Conservation (phyloP, 2,888 invertebrate species). For the Pherbina coryleti region DNA sequence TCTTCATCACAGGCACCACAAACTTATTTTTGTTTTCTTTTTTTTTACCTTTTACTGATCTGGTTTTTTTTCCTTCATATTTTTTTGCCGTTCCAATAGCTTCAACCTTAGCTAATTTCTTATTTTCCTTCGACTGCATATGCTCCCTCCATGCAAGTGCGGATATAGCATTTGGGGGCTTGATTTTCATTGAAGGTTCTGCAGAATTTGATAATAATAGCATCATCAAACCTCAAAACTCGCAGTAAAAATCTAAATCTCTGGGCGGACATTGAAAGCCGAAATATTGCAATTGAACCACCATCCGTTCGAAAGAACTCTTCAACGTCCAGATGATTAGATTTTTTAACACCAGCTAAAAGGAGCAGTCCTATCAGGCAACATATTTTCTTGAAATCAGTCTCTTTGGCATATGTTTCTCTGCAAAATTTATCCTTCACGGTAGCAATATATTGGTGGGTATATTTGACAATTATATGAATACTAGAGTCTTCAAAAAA, state of each 20-base stretch:
- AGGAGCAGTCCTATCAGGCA: constrained; percentile 40
- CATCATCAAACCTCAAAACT: constrained; percentile 26
- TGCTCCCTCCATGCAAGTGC: too few relatives aligned
- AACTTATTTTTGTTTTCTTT: too few relatives aligned
- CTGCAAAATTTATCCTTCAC: not conserved
- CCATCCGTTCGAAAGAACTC: constrained; percentile 40
- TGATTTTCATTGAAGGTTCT: too few relatives aligned
- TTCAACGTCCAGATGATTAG: constrained; percentile 36
- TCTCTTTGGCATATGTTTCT: not conserved
- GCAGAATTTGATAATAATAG: too few relatives aligned
- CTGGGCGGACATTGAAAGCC: constrained; percentile 37
- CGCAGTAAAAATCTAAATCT: constrained; percentile 37
- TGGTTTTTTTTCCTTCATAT: too few relatives aligned
- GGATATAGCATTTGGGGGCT: too few relatives aligned
- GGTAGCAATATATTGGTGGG: constrained; percentile 24
- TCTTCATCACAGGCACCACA: too few relatives aligned
- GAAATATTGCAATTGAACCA: constrained; percentile 40
- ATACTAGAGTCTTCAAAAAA: constrained; percentile 31
- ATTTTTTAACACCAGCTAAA: constrained; percentile 40
- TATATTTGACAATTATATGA: constrained; percentile 35
- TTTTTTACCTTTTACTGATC: too few relatives aligned
- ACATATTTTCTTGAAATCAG: constrained; percentile 37
- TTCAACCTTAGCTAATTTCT: too few relatives aligned
- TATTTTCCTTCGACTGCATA: too few relatives aligned
- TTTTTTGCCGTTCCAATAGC: too few relatives aligned